Evolutionary conservation across 2,113 vertebrate species (phyloP), one percentile per base, ranked within the genome.

Genomic region (Rhodinocichla rosea): DNA sequence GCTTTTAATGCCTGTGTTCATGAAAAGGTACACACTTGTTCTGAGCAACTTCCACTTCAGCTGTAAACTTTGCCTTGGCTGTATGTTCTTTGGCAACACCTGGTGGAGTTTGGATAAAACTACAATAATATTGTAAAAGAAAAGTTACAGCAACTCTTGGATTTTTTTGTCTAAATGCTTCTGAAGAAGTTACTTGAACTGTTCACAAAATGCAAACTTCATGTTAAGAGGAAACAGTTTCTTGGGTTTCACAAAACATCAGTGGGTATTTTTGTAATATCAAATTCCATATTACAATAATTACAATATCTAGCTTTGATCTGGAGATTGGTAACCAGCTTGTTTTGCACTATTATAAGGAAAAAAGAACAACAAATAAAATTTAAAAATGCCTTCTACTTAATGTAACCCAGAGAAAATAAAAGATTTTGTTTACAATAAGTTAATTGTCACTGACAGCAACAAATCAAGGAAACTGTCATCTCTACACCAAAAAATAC

Each of bases 81-180:
- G 49, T 95, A 97, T 98, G 98, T 98, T 98, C 98, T 98, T 97
- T 98, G 98, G 98, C 98, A 98, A 94, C 98, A 98, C 98, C 98
- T 99, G 98, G 98, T 98, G 98, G 98, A 98, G 95, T 97, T 87
- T 83, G 80, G 96, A 57, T 96, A 98, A 98, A 98, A 99, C 97
- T 98, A 94, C 98, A 98, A 84, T 90, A 87, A 88, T 56, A 68
- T 39, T 2, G 4, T 44, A 52, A 83, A 88, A 92, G 59, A 86
- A 88, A 84, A 95, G 68, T 92, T 81, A 42, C 3, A 1, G 32
- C 37, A 87, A 55, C 50, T 63, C n/a, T 17, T 30, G 22, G n/a
- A 44, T 5, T 60, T 88, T 53, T 55, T 53, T 44, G 21, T 32
- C 26, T 5, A 47, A 82, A n/a, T 35, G 13, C 9, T 70, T 63